A percentile compares a stretch with the other conserved stretches of the same genome.
These are phyloP conservation scores for Ariopsis seemanni DNA, from an alignment of 2,113 vertebrate species.

Conservation along the genomic window DNA sequence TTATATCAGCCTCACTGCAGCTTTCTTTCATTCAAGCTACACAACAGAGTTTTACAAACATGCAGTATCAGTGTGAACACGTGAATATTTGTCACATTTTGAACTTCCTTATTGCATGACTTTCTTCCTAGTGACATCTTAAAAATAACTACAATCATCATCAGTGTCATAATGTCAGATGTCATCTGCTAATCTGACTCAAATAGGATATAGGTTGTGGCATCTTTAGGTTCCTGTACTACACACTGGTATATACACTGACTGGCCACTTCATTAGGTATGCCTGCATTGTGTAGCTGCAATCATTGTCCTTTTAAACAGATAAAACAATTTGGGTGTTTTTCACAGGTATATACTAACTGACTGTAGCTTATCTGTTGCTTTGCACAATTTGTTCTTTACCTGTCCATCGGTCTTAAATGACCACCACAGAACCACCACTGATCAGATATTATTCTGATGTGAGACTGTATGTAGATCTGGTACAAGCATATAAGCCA, in stretches of 20 bases:
- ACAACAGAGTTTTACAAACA: background rate
- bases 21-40: background rate
- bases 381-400: background rate
- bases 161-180: background rate
- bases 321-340: background rate
- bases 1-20: background rate
- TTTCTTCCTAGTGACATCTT: constrained; percentile 15
- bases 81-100: constrained; percentile 19
- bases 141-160: constrained; percentile 21
- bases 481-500: background rate
- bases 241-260: background rate
- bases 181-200: constrained; percentile 24
- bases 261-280: background rate
- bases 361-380: background rate
- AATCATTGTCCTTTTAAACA: background rate
- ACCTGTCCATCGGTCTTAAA: background rate
- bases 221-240: background rate
- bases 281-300: background rate
- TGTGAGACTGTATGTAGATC: background rate
- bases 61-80: background rate
- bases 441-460: background rate
- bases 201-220: constrained; percentile 11
- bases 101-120: constrained; percentile 18
- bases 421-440: background rate
- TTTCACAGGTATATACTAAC: background rate